Evolutionary conservation across 2,888 invertebrate genomes (phyloP).

Genomic region (Choristoneura rosaceana): DNA sequence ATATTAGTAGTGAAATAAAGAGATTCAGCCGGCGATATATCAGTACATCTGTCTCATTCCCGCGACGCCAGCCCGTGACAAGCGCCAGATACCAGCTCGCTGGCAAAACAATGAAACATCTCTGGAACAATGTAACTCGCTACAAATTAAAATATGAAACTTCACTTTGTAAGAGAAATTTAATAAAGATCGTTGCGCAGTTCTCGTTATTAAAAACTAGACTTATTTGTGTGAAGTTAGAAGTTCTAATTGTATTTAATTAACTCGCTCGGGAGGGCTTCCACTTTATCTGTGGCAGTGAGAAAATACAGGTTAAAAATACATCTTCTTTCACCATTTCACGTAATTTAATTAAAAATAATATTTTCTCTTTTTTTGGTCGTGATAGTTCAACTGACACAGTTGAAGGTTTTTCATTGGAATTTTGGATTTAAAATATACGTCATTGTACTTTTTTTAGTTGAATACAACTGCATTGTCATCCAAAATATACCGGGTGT

Average conservation of each 20-base stretch:
- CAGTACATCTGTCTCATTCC: too few relatives aligned
- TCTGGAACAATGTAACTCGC: not conserved
- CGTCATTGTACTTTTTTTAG: too few relatives aligned
- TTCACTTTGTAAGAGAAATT: constrained; percentile 2
- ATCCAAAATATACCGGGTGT: too few relatives aligned
- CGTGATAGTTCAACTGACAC: too few relatives aligned
- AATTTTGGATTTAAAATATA: too few relatives aligned
- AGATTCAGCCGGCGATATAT: too few relatives aligned
- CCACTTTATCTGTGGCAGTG: not conserved
- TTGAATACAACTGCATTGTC: too few relatives aligned
- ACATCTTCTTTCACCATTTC: not conserved
- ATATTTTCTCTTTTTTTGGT: not conserved
- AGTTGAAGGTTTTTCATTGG: too few relatives aligned
- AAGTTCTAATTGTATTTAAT: not conserved
- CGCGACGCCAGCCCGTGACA: not conserved
- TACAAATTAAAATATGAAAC: not conserved
- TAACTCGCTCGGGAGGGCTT: not conserved
- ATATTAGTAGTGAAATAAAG: too few relatives aligned
- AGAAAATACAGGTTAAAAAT: not conserved
- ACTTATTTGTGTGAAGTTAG: not conserved
- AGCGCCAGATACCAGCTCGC: not conserved
- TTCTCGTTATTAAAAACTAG: constrained; percentile 2
- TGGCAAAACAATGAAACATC: not conserved
- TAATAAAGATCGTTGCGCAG: not conserved
- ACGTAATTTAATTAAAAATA: not conserved